These are phyloP conservation scores for Pharmacophagus antenor DNA, from an alignment of 2,888 invertebrate species.

Conservation along the genomic window DNA sequence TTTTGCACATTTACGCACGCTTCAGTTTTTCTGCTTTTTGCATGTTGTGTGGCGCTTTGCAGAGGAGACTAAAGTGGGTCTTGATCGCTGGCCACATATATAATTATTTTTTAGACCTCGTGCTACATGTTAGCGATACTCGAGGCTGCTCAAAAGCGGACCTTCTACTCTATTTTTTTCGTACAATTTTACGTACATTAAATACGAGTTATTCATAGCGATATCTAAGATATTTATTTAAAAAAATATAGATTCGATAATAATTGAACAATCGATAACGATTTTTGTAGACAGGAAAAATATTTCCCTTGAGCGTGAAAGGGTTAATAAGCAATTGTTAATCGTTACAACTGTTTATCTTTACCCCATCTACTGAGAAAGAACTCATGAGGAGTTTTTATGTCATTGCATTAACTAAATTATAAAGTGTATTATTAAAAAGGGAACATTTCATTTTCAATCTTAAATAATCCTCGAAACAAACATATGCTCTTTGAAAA, in stretches of 20 bases:
- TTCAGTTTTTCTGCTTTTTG: conserved; percentile 35
- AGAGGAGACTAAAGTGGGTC: conserved; percentile 34
- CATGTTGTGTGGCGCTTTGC: conserved; percentile 34
- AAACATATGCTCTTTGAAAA: too few species aligned
- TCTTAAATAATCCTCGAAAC: too few species aligned
- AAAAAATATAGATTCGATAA: conserved; percentile 30
- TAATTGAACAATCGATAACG: conserved; percentile 29
- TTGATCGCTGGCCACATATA: conserved; percentile 35
- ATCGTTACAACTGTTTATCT: too few species aligned
- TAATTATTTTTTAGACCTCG: conserved; percentile 35
- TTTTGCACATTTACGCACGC: conserved; percentile 36
- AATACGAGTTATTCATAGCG: conserved; percentile 31
- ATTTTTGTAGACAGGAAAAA: conserved; percentile 30
- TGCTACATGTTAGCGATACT: conserved; percentile 36
- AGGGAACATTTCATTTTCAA: too few species aligned
- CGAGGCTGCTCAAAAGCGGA: conserved; percentile 32
- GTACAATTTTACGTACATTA: conserved; percentile 30
- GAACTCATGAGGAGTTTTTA: too few species aligned
- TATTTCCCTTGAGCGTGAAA: conserved; percentile 29
- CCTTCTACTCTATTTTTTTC: conserved; percentile 30
- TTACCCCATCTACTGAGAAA: too few species aligned
- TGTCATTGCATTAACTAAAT: too few species aligned
- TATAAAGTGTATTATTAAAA: too few species aligned
- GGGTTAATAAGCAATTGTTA: too few species aligned
- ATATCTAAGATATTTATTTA: conserved; percentile 32